A percentile compares a stretch with the other conserved stretches of the same genome.
Evolutionary conservation across 2,797 vertebrate genomes (phyloP).

Genomic region (Squalus acanthias): DNA sequence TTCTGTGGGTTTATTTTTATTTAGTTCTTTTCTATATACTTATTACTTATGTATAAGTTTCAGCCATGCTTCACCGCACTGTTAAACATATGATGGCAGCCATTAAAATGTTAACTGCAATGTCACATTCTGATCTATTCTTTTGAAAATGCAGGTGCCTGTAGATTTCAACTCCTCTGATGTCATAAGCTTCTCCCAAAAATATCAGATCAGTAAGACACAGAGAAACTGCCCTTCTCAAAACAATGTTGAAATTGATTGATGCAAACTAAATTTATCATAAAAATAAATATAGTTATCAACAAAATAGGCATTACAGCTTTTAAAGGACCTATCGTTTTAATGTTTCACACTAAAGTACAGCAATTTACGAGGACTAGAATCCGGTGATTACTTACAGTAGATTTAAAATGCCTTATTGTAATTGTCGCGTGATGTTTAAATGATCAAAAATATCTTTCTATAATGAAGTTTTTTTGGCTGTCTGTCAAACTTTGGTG

Average conservation of each 20-base stretch:
- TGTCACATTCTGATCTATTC: slow-evolving; percentile 54
- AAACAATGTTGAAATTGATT: slow-evolving; percentile 47
- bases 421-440: slow-evolving; percentile 42
- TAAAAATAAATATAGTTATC: slow-evolving; percentile 53
- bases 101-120: slow-evolving; percentile 55
- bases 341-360: slow-evolving; percentile 41
- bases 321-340: slow-evolving; percentile 45
- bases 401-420: slow-evolving; percentile 45
- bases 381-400: slow-evolving; percentile 42
- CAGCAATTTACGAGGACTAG: slow-evolving; percentile 39
- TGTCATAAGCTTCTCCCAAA: slow-evolving; percentile 42
- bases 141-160: slow-evolving; percentile 45
- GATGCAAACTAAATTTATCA: slow-evolving; percentile 47
- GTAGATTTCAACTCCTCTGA: slow-evolving; percentile 48
- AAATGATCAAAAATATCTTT: slow-evolving; percentile 47
- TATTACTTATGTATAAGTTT: not conserved
- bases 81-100: slow-evolving; percentile 49
- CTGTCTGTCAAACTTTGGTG: slow-evolving; percentile 55
- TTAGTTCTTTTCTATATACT: not conserved
- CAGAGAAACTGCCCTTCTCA: slow-evolving; percentile 35
- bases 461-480: slow-evolving; percentile 47
- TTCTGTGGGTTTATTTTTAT: not conserved
- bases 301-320: slow-evolving; percentile 45
- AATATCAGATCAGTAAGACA: slow-evolving; percentile 49
- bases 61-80: slow-evolving; percentile 44